Conservation (phyloP, 2,797 vertebrate species). For the Tamandua tetradactyla region DNA sequence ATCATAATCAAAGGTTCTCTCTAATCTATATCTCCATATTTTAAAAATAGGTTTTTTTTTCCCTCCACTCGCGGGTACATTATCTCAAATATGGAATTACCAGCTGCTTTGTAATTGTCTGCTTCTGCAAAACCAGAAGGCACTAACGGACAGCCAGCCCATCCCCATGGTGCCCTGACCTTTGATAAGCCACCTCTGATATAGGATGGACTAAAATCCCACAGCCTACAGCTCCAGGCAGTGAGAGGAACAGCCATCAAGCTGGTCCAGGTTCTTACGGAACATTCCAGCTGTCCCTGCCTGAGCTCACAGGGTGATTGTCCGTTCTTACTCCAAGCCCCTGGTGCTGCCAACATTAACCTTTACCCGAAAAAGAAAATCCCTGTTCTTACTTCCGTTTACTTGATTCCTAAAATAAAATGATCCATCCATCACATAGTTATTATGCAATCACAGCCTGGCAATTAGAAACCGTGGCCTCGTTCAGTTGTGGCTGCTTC, state of each 20-base stretch:
- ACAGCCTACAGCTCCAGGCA: slow-evolving; percentile 65
- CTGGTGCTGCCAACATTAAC: neutral
- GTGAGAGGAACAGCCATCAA: slow-evolving; percentile 80
- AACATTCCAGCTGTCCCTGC: neutral
- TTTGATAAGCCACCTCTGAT: slow-evolving; percentile 78
- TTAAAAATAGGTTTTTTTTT: slow-evolving; percentile 3
- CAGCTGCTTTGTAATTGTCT: slow-evolving; percentile 62
- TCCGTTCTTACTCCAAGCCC: neutral
- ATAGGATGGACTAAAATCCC: slow-evolving; percentile 80
- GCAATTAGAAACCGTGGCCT: neutral
- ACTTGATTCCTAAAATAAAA: neutral
- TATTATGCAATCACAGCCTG: neutral
- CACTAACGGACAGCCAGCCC: slow-evolving; percentile 66
- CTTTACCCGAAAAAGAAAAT: neutral
- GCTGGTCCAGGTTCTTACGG: too few species aligned
- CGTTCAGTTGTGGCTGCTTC: neutral
- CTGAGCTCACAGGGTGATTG: neutral
- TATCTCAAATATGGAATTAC: slow-evolving; percentile 6
- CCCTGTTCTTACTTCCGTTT: neutral
- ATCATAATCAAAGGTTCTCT: neutral
- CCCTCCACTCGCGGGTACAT: neutral
- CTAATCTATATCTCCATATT: neutral
- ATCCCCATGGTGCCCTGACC: slow-evolving; percentile 71
- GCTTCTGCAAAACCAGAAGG: slow-evolving; percentile 79
- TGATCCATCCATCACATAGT: neutral